phyloP scores from a whole-genome alignment of 2,113 vertebrate genomes.

The Sinocyclocheilus anshuiensis region DNA sequence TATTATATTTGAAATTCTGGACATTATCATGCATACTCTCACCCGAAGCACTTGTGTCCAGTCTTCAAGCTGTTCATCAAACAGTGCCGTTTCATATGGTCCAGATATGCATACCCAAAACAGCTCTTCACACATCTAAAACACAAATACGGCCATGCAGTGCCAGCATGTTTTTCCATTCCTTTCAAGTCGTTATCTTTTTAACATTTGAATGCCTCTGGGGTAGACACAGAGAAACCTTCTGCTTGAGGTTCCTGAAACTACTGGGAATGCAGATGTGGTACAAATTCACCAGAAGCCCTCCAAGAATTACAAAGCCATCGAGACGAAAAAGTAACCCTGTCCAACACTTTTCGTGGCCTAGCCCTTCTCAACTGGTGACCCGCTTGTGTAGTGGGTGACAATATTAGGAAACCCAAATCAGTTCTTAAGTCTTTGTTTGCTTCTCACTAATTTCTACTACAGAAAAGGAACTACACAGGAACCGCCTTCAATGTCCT shows the following conservation, averaged over 20 bases:
- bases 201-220: slow-evolving; percentile 55
- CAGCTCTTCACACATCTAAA: slow-evolving; percentile 11
- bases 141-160: slow-evolving; percentile 11
- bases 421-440: not conserved
- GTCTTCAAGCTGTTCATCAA: slow-evolving; percentile 45
- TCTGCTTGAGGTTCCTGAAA: slow-evolving; percentile 40
- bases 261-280: slow-evolving; percentile 42
- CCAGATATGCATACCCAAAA: slow-evolving; percentile 39
- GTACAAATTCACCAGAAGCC: slow-evolving; percentile 43
- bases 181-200: slow-evolving; percentile 61
- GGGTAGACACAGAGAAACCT: slow-evolving; percentile 39
- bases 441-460: not conserved
- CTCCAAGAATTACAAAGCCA: slow-evolving; percentile 34
- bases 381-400: not conserved
- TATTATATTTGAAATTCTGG: slow-evolving; percentile 16
- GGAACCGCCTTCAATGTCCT: not conserved
- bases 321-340: not conserved
- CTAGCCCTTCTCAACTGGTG: not conserved
- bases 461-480: not conserved
- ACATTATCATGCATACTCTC: slow-evolving; percentile 32
- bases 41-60: not conserved
- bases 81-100: slow-evolving; percentile 32
- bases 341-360: not conserved
- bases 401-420: not conserved
- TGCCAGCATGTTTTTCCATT: not conserved